Evolutionary conservation across 2,888 invertebrate species (phyloP), one percentile per base, ranked within the genome.

Genomic region (Cepaea hortensis): DNA sequence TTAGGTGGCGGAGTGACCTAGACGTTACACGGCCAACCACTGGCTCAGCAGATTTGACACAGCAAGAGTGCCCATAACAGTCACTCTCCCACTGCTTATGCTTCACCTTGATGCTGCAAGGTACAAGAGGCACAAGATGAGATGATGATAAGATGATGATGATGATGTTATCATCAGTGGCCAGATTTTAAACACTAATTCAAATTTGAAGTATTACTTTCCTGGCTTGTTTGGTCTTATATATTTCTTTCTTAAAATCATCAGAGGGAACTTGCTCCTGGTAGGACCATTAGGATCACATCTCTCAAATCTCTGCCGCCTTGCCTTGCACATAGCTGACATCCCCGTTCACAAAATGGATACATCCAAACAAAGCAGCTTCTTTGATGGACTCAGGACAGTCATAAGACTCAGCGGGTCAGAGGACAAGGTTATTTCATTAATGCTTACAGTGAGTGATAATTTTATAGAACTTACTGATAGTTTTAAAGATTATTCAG

Each of bases 321-420:
- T 94, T 80, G 94, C 94, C 9, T 91, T 94, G 48, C 94, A 94
- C 89, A 93, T 94, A 23, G 93, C 94, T 62, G 93, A 94, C 89
- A 92, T 94, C 61, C 93, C 93, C 61, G 92, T 93, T 70, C 93
- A 93, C 85, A 90, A 90, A 80, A 91, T 94, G 84, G 94, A 94
- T 88, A 92, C 93, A 11, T 92, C 93, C 73, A 94, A 93, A 87
- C 91, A 91, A 87, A 94, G 92, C 89, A 93, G 92, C 89, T 94
- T 94, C 91, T 93, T 94, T 89, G 94, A 94, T 90, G 94, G 94
- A 55, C 91, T 94, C 70, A 90, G 94, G n/a, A 93, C 94, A n/a
- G 94, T 94, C 80, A 92, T 94, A 15, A 87, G 94, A 87, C 92
- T 94, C 23, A 93, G 93, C 87, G 94, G 94, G 1, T 92, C 94